Evolutionary conservation across 2,797 vertebrate genomes (phyloP).

Genomic region (Anisognathus igniventris): DNA sequence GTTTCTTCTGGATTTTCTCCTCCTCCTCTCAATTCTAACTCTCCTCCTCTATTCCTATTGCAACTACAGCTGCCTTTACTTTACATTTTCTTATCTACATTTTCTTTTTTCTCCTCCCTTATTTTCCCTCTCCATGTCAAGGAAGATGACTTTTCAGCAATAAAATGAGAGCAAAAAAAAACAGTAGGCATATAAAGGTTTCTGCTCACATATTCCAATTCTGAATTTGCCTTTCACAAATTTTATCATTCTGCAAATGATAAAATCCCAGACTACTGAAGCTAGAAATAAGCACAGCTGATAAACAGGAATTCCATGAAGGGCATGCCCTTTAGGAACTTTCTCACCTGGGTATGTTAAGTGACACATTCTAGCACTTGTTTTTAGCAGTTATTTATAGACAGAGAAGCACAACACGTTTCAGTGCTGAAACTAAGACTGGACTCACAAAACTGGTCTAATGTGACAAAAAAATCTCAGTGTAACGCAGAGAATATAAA

Average conservation of each 20-base stretch:
- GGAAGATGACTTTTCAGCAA: neutral
- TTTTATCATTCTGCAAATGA: neutral
- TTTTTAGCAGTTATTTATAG: conserved; percentile 3
- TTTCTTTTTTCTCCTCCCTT: neutral
- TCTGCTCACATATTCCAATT: neutral
- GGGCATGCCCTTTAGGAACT: neutral
- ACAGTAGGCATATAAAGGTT: neutral
- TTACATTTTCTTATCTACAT: neutral
- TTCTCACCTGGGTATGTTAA: neutral
- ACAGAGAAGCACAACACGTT: neutral
- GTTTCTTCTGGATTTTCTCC: neutral
- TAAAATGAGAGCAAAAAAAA: neutral
- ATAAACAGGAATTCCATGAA: neutral
- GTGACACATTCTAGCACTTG: neutral
- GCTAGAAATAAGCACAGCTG: neutral
- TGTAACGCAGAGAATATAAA: neutral
- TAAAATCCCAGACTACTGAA: neutral
- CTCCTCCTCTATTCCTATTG: neutral
- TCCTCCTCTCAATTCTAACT: neutral
- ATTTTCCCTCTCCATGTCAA: neutral
- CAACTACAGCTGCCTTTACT: neutral
- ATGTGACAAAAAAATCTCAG: neutral
- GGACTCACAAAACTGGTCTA: neutral
- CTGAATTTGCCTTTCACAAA: neutral
- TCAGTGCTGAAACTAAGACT: neutral